A percentile compares a stretch with the other conserved stretches of the same genome.
Evolutionary conservation across 2,797 vertebrate genomes (phyloP).

Genomic region (Catamblyrhynchus diadema): DNA sequence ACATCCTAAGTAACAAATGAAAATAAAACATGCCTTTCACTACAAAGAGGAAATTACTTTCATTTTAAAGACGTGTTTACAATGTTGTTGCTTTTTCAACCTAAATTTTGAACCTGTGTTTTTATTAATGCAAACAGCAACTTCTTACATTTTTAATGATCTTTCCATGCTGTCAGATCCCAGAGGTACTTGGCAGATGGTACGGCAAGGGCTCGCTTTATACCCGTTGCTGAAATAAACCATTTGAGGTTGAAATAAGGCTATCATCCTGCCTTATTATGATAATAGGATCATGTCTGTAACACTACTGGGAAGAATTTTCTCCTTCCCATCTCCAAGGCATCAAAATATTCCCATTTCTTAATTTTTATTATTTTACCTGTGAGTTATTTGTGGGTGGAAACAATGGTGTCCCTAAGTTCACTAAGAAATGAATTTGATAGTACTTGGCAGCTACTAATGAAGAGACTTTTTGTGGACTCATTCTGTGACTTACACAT

Average conservation of each 20-base stretch:
- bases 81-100: slow-evolving; percentile 20
- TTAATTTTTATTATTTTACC: background rate
- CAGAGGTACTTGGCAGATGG: slow-evolving; percentile 55
- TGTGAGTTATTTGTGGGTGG: background rate
- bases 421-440: background rate
- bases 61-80: slow-evolving; percentile 14
- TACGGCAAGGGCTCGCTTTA: background rate
- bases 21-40: background rate
- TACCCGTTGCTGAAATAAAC: slow-evolving; percentile 9
- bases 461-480: background rate
- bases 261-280: background rate
- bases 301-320: background rate
- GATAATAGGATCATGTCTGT: background rate
- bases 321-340: background rate
- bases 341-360: background rate
- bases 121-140: slow-evolving; percentile 43
- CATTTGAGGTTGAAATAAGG: background rate
- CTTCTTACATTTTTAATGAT: slow-evolving; percentile 54
- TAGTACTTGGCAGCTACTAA: background rate
- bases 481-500: background rate
- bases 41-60: slow-evolving; percentile 15
- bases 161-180: background rate
- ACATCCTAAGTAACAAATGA: background rate
- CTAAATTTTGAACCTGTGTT: slow-evolving; percentile 39
- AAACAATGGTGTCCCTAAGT: background rate